These are phyloP conservation scores for Boulengerochromis microlepis DNA, from an alignment of 2,113 vertebrate species.

Conservation along the genomic window DNA sequence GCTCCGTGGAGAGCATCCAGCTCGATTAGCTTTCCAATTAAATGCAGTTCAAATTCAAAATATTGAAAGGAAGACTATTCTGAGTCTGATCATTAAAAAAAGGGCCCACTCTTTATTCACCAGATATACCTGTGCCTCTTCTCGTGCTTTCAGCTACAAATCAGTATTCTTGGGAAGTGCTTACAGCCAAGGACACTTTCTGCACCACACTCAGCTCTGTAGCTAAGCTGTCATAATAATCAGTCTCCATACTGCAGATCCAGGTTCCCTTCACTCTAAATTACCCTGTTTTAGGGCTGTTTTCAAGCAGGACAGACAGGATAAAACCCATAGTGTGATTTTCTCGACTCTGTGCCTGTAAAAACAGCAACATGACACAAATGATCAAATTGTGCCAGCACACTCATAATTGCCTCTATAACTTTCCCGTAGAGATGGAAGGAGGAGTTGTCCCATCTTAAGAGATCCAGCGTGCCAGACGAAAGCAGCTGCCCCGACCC, in stretches of 20 bases:
- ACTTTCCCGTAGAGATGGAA: conserved; percentile 82
- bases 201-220: not conserved
- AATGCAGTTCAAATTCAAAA: not conserved
- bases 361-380: not conserved
- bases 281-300: not conserved
- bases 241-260: not conserved
- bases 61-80: not conserved
- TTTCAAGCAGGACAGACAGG: not conserved
- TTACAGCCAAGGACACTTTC: conserved; percentile 9
- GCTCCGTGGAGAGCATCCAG: not conserved
- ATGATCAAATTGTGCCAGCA: not conserved
- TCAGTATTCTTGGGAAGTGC: conserved; percentile 11
- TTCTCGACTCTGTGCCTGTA: not conserved
- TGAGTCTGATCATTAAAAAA: not conserved
- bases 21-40: not conserved
- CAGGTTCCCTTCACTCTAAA: not conserved
- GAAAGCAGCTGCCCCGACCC: conserved; percentile 67
- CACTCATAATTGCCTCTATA: conserved; percentile 13
- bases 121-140: not conserved
- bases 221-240: not conserved
- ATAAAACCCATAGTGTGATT: not conserved
- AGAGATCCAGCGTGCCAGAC: conserved; percentile 73
- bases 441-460: conserved; percentile 85
- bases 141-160: not conserved
- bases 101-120: not conserved